Base-by-base conservation (phyloP, 2,797 vertebrate species). In the Borostomias antarcticus region DNA sequence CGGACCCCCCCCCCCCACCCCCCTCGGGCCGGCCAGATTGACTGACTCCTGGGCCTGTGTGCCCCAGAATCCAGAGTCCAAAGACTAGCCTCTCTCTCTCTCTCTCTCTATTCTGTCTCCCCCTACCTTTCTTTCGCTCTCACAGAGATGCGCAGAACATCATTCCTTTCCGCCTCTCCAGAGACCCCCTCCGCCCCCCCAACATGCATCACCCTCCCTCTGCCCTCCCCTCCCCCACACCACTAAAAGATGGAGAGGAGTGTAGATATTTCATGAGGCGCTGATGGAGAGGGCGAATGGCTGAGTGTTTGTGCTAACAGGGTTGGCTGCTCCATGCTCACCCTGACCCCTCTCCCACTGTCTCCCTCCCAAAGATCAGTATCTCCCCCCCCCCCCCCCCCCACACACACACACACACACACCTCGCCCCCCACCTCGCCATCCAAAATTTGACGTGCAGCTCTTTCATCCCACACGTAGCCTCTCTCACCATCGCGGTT, bases 31-130 rank as follows among this genome's bases (percentile, higher is more conserved):
- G 23, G 75, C 84, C 84, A 89, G 88, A 91, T 90, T 92, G 89
- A 91, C 89, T 88, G 86, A 90, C 91, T 91, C 89, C 83, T 89
- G 89, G 88, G 88, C 86, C 83, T 82, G 81, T 82, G 81, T 90
- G 89, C 84, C 89, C 88, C 83, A 89, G 86, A 90, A 89, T 90
- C 85, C 82, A 85, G 85, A 88, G 86, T 90, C 88, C 84, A 84
- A 83, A 85, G 82, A 86, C 89, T 85, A 89, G 59, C 32, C 26
- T 29, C 45, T 50, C 54, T 33, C 56, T 26, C 45, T 48, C 43
- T 15, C 70, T 51, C 19, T 25, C 57, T 68, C 63, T 70, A 73
- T 77, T 75, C 72, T 68, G 69, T 75, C 73, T 79, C 43, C 33
- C 53, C 58, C 32, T 37, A 32, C n/a, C 19, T 51, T 33, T 50